Percentiles rank a stretch among this genome's conserved stretches.
Evolutionary conservation across 2,113 vertebrate genomes (phyloP).

Genomic region (Plotosus lineatus): DNA sequence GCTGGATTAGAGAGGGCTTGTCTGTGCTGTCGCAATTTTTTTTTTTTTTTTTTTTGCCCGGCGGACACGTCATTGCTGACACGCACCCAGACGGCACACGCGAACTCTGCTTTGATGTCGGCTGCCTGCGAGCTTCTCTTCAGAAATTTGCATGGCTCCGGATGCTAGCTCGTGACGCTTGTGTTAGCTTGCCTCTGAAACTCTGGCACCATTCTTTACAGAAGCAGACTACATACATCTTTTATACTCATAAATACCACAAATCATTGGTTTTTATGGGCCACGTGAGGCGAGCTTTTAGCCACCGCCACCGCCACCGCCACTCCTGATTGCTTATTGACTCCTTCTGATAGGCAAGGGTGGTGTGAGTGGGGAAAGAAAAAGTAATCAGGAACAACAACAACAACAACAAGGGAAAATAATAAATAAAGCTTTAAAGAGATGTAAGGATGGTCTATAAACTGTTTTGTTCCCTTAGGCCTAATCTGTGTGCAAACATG

Average conservation of each 20-base stretch:
- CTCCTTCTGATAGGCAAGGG: conserved; percentile 29
- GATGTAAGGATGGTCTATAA: conserved; percentile 1
- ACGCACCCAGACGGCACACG: conserved; percentile 32
- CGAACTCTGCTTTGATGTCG: conserved; percentile 64
- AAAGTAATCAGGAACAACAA: conserved; percentile 27
- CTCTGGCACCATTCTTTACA: conserved; percentile 22
- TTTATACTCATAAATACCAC: conserved; percentile 60
- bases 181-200: conserved; percentile 27
- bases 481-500: conserved; percentile 49
- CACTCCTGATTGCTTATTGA: conserved; percentile 47
- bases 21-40: conserved; percentile 5
- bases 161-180: conserved; percentile 48
- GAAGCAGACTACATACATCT: conserved; percentile 42
- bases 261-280: conserved; percentile 61
- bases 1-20: conserved; percentile 4
- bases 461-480: conserved; percentile 2
- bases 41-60: conserved; percentile 22
- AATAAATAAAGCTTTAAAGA: conserved; percentile 5
- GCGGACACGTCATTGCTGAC: conserved; percentile 16
- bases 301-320: too few species aligned
- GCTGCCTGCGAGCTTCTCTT: conserved; percentile 55
- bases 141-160: conserved; percentile 49
- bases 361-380: conserved; percentile 24
- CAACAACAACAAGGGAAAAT: too few species aligned
- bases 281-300: conserved; percentile 53